phyloP scores from a whole-genome alignment of 1,140 invertebrate genomes.

The Aculops lycopersici region DNA sequence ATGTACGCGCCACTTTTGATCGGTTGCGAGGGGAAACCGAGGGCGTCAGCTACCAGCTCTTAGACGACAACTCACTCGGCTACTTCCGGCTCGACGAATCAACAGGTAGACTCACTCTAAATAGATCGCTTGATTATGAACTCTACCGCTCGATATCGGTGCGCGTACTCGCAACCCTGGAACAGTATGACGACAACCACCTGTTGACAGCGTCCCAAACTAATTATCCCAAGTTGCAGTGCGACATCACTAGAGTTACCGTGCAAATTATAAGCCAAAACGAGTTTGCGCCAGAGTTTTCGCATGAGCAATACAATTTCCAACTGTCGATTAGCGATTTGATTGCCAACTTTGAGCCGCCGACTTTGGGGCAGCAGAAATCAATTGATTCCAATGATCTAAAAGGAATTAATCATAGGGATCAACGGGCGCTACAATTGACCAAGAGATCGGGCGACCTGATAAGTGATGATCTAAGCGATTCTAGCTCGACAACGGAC shows the following conservation, averaged over 20 bases:
- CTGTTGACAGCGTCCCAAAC: no score
- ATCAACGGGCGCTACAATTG: not conserved
- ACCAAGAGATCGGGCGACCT: not conserved
- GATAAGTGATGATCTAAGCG: not conserved
- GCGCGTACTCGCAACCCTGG: slow-evolving; percentile 48
- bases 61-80: slow-evolving; percentile 6
- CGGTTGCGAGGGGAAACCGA: not conserved
- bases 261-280: slow-evolving; percentile 54
- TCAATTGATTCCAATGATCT: no score
- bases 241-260: slow-evolving; percentile 36
- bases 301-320: slow-evolving; percentile 54
- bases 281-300: slow-evolving; percentile 54
- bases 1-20: not conserved
- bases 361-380: no score
- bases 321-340: slow-evolving; percentile 16
- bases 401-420: no score
- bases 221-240: no score
- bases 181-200: slow-evolving; percentile 29
- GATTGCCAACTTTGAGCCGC: no score
- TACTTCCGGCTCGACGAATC: slow-evolving; percentile 6
- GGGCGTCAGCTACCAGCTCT: slow-evolving; percentile 1
- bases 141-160: slow-evolving; percentile 29
- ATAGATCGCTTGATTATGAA: slow-evolving; percentile 44
- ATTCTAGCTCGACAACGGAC: no score
- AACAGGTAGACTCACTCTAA: slow-evolving; percentile 41